Evolutionary conservation across 2,888 invertebrate species (phyloP).

Genomic region (Platypus cylindrus): DNA sequence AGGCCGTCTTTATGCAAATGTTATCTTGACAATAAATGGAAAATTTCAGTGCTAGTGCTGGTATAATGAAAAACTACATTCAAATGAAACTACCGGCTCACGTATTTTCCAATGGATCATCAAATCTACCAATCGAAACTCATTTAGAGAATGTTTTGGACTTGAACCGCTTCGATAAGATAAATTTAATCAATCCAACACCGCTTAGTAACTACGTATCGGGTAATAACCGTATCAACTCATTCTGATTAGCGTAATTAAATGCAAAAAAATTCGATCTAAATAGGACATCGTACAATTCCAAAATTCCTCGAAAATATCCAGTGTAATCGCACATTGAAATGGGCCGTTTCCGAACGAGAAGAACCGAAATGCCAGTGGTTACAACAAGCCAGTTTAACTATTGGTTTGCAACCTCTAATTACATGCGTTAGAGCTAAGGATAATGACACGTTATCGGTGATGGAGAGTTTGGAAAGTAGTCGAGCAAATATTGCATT

Average conservation of each 20-base stretch:
- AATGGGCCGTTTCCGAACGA: constrained; percentile 48
- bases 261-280: constrained; percentile 5
- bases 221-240: no score
- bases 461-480: constrained; percentile 41
- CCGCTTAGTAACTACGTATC: constrained; percentile 16
- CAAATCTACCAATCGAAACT: constrained; percentile 3
- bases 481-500: constrained; percentile 45
- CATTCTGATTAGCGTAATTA: not conserved
- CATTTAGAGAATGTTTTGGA: constrained; percentile 14
- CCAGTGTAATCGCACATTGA: constrained; percentile 28
- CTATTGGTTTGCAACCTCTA: constrained; percentile 46
- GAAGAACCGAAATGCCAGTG: constrained; percentile 50
- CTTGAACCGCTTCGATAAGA: constrained; percentile 11
- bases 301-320: constrained; percentile 18
- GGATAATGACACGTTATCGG: constrained; percentile 36
- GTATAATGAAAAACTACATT: constrained; percentile 9
- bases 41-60: constrained; percentile 6
- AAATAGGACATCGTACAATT: constrained; percentile 15
- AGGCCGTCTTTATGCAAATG: no score
- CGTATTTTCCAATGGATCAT: not conserved
- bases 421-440: constrained; percentile 40
- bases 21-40: not conserved
- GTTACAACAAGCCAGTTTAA: constrained; percentile 42
- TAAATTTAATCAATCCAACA: constrained; percentile 12
- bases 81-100: constrained; percentile 10